Evolutionary conservation across 53 echinoderm and acorn worm species (phyloP).

Genomic region (Zoroaster sp.): DNA sequence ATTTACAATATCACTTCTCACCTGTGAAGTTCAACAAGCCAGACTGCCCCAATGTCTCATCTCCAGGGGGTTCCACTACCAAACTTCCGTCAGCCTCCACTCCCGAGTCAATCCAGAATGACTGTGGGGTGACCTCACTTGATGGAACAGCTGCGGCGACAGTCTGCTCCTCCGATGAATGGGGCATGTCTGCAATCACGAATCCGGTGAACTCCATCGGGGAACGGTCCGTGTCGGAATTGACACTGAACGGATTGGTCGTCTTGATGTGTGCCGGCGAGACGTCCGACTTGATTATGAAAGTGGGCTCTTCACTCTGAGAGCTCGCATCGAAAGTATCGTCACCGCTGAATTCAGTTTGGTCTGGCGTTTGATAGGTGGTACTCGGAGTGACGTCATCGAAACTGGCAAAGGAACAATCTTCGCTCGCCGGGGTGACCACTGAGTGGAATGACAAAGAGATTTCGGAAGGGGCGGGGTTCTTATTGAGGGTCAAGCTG

Average conservation of each 20-base stretch:
- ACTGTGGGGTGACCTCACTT: neutral
- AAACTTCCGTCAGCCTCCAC: slow-evolving; percentile 27
- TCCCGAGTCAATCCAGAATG: neutral
- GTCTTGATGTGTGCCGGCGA: neutral
- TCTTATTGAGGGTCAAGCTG: slow-evolving; percentile 8
- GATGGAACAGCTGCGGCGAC: neutral
- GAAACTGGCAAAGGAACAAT: neutral
- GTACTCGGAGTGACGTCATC: slow-evolving; percentile 14
- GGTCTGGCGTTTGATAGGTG: neutral
- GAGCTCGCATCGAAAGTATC: slow-evolving; percentile 13
- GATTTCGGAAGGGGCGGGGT: neutral
- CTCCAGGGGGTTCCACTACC: slow-evolving; percentile 46
- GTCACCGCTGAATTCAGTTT: neutral
- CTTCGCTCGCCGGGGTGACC: neutral
- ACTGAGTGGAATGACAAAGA: slow-evolving; percentile 20
- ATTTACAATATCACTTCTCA: neutral
- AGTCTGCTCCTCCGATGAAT: too few species aligned
- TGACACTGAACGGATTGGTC: neutral
- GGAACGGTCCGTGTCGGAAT: neutral
- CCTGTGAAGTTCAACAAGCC: slow-evolving; percentile 13
- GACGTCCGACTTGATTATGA: neutral
- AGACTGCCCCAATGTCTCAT: slow-evolving; percentile 14
- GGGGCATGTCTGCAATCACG: slow-evolving; percentile 1
- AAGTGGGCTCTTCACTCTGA: slow-evolving; percentile 11
- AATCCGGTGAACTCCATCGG: slow-evolving; percentile 25